Percentiles rank a stretch among this genome's conserved stretches.
These are phyloP conservation scores for Adela reaumurella DNA, from an alignment of 2,888 invertebrate genomes.

Conservation along the genomic window DNA sequence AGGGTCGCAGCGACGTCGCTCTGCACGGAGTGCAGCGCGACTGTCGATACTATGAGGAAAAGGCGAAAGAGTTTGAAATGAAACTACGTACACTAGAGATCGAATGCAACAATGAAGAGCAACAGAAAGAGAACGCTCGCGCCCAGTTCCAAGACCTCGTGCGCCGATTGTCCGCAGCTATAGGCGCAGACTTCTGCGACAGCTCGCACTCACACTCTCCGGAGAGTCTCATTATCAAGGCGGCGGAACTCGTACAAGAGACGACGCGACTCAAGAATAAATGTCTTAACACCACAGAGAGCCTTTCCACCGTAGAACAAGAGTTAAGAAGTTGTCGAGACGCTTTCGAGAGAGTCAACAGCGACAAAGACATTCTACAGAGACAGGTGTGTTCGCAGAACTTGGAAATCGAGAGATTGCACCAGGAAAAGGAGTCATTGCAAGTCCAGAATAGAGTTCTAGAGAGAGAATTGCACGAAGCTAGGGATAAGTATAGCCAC, in stretches of 20 bases:
- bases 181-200: constrained; percentile 69
- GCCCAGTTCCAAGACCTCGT: constrained; percentile 68
- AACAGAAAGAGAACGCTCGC: constrained; percentile 69
- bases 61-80: constrained; percentile 71
- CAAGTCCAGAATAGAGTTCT: constrained; percentile 68
- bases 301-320: constrained; percentile 58
- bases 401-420: constrained; percentile 66
- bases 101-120: constrained; percentile 68
- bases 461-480: constrained; percentile 70
- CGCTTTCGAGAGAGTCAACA: constrained; percentile 59
- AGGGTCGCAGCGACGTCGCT: constrained; percentile 66
- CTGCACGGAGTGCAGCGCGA: constrained; percentile 74
- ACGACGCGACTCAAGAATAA: constrained; percentile 62
- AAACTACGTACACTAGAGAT: constrained; percentile 70
- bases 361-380: constrained; percentile 72
- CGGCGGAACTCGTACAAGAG: constrained; percentile 74
- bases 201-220: constrained; percentile 60
- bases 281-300: constrained; percentile 57
- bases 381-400: constrained; percentile 69
- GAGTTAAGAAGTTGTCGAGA: constrained; percentile 66
- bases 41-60: constrained; percentile 68
- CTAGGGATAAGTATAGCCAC: constrained; percentile 62
- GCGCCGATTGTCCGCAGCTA: constrained; percentile 65
- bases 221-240: constrained; percentile 72
- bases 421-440: constrained; percentile 75